Base-by-base conservation (phyloP, 2,797 vertebrate genomes). In the Rhinophrynus dorsalis region DNA sequence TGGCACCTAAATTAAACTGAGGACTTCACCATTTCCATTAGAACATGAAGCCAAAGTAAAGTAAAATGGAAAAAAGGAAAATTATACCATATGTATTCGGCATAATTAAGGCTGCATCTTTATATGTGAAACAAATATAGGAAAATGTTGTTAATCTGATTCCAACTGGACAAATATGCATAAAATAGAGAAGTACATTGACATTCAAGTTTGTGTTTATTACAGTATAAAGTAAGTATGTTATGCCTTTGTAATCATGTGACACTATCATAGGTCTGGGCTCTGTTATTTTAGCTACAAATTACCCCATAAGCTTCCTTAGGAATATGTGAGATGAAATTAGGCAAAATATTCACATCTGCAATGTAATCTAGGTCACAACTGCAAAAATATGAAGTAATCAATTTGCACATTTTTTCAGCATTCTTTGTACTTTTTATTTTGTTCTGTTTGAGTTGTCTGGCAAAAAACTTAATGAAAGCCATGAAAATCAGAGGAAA, bases 51-150 rank as follows among this genome's bases (percentile, higher is more conserved):
- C 2, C 45, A 30, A 9, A 10, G 13, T 35, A 26, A 21, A 42
- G 58, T 12, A 55, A 55, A 62, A 8, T 52, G 67, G 67, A 62
- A 70, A 70, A 13, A 47, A 35, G 2, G 48, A 68, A 48, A 33
- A 57, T 47, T 29, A 18, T 8, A 5, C 23, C 8, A 15, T 47
- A 48, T 37, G 15, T 24, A 24, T 57, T 35, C 8, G 30, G 3
- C 12, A 65, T 54, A 3, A 37, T 13, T 30, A 4, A 61, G 29
- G 17, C 29, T 48, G 7, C 9, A 38, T 5, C 17, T 20, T 20
- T 51, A n/a, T n/a, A n/a, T n/a, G n/a, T n/a, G n/a, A n/a, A n/a
- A n/a, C n/a, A n/a, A n/a, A n/a, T n/a, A n/a, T n/a, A n/a, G n/a
- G n/a, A n/a, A n/a, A n/a, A n/a, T n/a, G n/a, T n/a, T n/a, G n/a